Evolutionary conservation across 53 echinoderm and acorn worm species (phyloP), one percentile per base, ranked within the genome.

Genomic region (Temnopleurus reevesii): DNA sequence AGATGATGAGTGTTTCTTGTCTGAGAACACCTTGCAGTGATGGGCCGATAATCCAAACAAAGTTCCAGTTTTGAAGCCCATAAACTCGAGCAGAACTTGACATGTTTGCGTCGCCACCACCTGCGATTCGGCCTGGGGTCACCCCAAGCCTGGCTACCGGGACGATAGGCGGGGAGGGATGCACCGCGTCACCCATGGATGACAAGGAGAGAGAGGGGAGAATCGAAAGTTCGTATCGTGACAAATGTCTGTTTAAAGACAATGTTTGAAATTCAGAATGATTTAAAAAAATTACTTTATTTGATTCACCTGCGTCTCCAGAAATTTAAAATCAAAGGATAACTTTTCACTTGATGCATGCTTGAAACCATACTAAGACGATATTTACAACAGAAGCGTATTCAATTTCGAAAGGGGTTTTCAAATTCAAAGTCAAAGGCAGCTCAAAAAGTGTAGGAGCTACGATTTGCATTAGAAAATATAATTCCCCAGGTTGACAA

Each of bases 81-180:
- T 83, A 83, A 83, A 83, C 83, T 83, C 34, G 34, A 36, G 30
- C 86, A 45, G 44, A 49, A 28, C 24, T 86, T 86, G 86, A 86
- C 86, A 86, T 86, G 86, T 86, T 86, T 86, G 86, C 58, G 86
- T 4, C 86, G 86, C 86, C 86, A 86, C 86, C 86, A 86, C 86
- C 86, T 86, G 86, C 86, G 46, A 12, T 3, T 59, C 43, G 59
- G 61, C 46, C 45, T 61, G 86, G 86, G 86, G 86, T 60, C 86
- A 86, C 83, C 12, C 33, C 1, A 33, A 23, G 55, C 83, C 55
- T 27, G 53, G 51, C 83, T 83, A 83, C 83, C 83, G 79, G 49
- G 49, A 79, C 46, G 49, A 46, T n/a, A 46, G 79, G 51, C 15
- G 79, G 4, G 19, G 3, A 63, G 79, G 4, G 19, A 3, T 31